Base-by-base conservation (phyloP, 2,797 vertebrate genomes). In the Alosa sapidissima region DNA sequence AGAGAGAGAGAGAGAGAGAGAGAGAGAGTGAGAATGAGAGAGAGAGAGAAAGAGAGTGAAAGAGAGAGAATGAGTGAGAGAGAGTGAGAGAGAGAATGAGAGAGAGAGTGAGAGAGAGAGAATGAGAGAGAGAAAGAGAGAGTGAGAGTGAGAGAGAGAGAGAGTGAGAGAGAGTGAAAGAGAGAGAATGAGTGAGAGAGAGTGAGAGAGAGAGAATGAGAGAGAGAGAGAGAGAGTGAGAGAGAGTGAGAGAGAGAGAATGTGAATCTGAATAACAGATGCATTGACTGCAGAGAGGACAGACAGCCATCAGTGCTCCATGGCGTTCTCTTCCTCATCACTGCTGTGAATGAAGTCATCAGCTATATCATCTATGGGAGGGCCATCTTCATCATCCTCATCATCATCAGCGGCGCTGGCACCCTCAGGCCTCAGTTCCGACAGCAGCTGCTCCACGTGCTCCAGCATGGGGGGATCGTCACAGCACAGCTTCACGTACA, bases 291-390 rank as follows among this genome's bases (percentile, higher is more conserved):
- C 14, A 41, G 45, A 47, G 36, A 45, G 2, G 72, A 16, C 16
- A 8, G 45, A 21, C 8, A 14, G 14, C 14, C 19, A 6, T 47
- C 16, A 78, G 41, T 78, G 72, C 19, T 78, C 72, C 72, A 78
- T 78, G 72, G 72, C 72, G 10, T 47, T 36, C 5, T 78, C 72
- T 16, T 78, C 72, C 41, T 78, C 72, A 47, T 78, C 72, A 47
- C 72, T 78, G 9, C 72, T 78, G 72, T 78, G 36, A 41, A 78
- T 47, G 72, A 78, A 78, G 72, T 78, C 41, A 47, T 78, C 72
- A 2, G 36, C 72, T 2, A 78, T 47, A 5, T 78, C 72, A 78
- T 78, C 72, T 6, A 78, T n/a, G 7, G 72, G 41, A 19, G 72
- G 72, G 0, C 36, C 72, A 0, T 47, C 72, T 47, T 47, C 72